These are phyloP conservation scores for Valencia hispanica DNA, from an alignment of 2,797 vertebrate genomes.

Conservation along the genomic window DNA sequence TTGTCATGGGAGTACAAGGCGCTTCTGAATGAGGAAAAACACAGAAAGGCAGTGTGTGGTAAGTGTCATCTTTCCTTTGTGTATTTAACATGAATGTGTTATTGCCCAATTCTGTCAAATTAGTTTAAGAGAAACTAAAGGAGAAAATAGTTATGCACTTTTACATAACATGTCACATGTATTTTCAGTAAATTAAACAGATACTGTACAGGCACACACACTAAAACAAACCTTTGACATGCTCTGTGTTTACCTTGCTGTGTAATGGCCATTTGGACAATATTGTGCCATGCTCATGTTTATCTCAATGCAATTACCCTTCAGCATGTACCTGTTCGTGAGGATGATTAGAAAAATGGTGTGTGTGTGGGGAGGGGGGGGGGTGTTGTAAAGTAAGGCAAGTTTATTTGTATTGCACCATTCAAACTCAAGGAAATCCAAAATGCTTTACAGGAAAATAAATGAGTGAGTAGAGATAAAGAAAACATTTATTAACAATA, in stretches of 20 bases:
- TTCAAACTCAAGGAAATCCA: not conserved
- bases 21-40: conserved; percentile 50
- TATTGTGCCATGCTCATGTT: conserved; percentile 45
- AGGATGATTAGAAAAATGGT: conserved; percentile 13
- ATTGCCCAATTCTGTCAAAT: not conserved
- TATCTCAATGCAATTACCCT: conserved; percentile 64
- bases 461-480: not conserved
- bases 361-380: not conserved
- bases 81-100: conserved; percentile 5
- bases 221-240: conserved; percentile 21
- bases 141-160: not conserved
- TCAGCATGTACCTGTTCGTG: conserved; percentile 42
- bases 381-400: not conserved
- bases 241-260: conserved; percentile 50
- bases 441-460: not conserved
- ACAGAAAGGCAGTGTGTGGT: conserved; percentile 43
- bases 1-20: conserved; percentile 80
- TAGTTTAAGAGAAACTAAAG: not conserved
- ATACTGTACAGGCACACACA: not conserved
- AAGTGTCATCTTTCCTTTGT: conserved; percentile 46
- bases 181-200: not conserved
- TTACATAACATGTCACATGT: not conserved
- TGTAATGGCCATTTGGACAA: conserved; percentile 69
- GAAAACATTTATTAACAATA: not conserved
- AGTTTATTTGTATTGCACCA: not conserved